Conservation (phyloP, 2,888 invertebrate species). For the Ctenicera cuprea region DNA sequence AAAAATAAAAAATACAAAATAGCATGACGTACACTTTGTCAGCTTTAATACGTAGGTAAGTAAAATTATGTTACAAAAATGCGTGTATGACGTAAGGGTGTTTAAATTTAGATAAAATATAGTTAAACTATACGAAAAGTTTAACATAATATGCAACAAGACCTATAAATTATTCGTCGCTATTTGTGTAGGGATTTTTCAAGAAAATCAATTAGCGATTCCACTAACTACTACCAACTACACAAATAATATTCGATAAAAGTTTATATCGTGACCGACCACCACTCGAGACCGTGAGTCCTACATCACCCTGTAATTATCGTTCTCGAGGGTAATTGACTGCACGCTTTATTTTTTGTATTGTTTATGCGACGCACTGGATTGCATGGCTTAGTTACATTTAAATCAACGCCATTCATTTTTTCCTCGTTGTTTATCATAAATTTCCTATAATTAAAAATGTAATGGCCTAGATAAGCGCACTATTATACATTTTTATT, state of each 20-base stretch:
- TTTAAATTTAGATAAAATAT: too few relatives aligned
- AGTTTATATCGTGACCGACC: conserved; percentile 52
- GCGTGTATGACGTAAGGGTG: too few relatives aligned
- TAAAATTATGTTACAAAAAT: too few relatives aligned
- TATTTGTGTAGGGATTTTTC: too few relatives aligned
- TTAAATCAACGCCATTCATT: conserved; percentile 51
- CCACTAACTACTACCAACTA: conserved; percentile 6
- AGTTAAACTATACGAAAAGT: too few relatives aligned
- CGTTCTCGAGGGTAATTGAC: conserved; percentile 56
- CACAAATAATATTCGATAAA: conserved; percentile 51
- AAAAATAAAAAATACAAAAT: too few relatives aligned
- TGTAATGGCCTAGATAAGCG: conserved; percentile 47
- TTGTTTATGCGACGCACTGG: conserved; percentile 46
- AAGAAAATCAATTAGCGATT: conserved; percentile 28
- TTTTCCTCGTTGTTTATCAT: conserved; percentile 46
- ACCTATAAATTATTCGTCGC: too few relatives aligned
- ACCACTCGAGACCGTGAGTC: conserved; percentile 28
- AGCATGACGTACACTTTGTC: too few relatives aligned
- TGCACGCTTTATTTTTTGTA: conserved; percentile 55
- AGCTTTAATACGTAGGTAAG: too few relatives aligned
- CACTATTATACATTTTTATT: conserved; percentile 39
- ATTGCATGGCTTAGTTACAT: conserved; percentile 55
- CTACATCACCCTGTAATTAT: conserved; percentile 55
- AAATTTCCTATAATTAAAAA: conserved; percentile 53
- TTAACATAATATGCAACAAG: too few relatives aligned